A percentile compares a stretch with the other conserved stretches of the same genome.
Evolutionary conservation across 2,888 invertebrate genomes (phyloP).

Genomic region (Andrena minutula): DNA sequence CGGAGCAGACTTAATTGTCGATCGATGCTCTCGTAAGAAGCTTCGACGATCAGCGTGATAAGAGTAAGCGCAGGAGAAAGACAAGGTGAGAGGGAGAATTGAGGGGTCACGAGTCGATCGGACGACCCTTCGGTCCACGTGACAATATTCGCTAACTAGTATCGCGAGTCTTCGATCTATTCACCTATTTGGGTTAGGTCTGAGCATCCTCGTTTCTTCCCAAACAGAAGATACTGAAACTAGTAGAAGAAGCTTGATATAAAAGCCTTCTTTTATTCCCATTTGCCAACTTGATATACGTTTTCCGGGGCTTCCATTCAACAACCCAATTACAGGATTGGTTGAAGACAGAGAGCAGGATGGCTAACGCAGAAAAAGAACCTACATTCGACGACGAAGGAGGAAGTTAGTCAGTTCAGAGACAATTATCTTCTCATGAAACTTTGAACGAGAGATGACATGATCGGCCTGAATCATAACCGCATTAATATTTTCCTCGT

Average conservation of each 20-base stretch:
- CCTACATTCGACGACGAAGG: background rate
- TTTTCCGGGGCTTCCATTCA: background rate
- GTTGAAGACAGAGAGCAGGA: background rate
- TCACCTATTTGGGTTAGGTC: background rate
- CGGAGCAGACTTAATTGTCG: background rate
- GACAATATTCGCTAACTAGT: background rate
- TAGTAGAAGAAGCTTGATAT: background rate
- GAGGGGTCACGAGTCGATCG: background rate
- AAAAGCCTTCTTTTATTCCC: no score
- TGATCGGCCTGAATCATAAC: constrained; percentile 48
- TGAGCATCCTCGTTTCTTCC: background rate
- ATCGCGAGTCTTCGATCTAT: background rate
- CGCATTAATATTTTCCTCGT: constrained; percentile 31
- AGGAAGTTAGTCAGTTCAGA: constrained; percentile 26
- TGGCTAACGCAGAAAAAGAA: background rate
- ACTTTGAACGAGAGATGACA: background rate
- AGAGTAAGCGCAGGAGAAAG: constrained; percentile 13
- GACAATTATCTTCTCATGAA: background rate
- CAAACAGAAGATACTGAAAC: background rate
- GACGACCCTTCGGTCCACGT: background rate
- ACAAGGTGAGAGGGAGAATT: background rate
- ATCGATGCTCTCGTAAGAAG: constrained; percentile 10
- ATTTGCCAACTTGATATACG: no score
- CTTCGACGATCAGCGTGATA: constrained; percentile 9
- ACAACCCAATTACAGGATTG: no score